Evolutionary conservation across 2,797 vertebrate genomes (phyloP), one percentile per base, ranked within the genome.

Genomic region (Oryzias dopingdopingensis): DNA sequence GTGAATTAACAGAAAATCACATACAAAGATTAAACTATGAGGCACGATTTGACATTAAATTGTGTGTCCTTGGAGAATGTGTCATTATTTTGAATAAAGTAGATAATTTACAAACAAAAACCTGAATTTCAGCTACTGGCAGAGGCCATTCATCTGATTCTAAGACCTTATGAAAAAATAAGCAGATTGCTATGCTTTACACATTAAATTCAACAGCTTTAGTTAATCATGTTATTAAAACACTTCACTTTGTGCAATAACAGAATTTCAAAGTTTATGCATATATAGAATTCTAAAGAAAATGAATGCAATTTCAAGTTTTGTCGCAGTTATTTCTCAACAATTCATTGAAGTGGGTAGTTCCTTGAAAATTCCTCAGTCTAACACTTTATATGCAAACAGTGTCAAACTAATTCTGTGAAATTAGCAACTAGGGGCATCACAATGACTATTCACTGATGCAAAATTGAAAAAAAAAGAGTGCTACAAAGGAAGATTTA

Each of bases 401-500:
- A 56, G 13, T 51, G 2, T 49, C 14, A 41, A 52, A 56, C 43
- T 14, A 65, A 67, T 49, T 42, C 5, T 24, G 14, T 17, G 8
- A 62, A 56, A 63, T 37, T 16, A 24, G 48, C 46, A 45, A 45
- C n/a, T 0, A 54, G 3, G 4, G 17, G 8, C 18, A 29, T 2
- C 16, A 24, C 15, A 40, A 14, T 54, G 40, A 59, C 44, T 46
- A 22, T 46, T 46, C 44, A 46, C 41, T 50, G 16, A 52, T 7
- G 15, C 17, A 37, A 17, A 70, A 56, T 42, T 12, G 56, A 63
- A 23, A 69, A 68, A 62, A 53, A 24, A 43, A 6, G 2, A 42
- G 47, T 48, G 61, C 5, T 42, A 42, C 65, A 77, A 61, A 14
- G 56, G 55, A 41, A 14, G 45, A 57, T 74, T 56, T 40, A 52